Evolutionary conservation across 2,113 vertebrate species (phyloP).

Genomic region (Scytalopus superciliaris): DNA sequence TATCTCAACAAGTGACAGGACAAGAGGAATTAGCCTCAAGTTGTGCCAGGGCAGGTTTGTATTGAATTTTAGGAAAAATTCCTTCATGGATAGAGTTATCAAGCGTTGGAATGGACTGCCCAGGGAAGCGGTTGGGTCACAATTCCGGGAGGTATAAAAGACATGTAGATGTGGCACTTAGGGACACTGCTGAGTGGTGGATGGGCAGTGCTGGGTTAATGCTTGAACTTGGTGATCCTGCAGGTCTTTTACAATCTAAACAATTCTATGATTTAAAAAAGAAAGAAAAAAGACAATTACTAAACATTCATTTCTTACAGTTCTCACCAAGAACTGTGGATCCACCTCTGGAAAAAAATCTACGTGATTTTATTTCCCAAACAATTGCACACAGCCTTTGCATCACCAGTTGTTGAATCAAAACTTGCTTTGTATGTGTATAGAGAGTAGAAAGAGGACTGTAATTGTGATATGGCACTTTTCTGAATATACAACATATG

Average conservation of each 20-base stretch:
- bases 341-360: not conserved
- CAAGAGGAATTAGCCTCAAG: not conserved
- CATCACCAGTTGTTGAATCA: not conserved
- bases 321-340: not conserved
- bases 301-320: not conserved
- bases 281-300: too few species aligned
- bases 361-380: not conserved
- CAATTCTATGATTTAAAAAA: not conserved
- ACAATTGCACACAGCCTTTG: rapidly evolving
- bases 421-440: not conserved
- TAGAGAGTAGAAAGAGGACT: not conserved
- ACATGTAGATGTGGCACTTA: not conserved
- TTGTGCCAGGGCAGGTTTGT: not conserved
- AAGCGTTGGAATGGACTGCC: not conserved
- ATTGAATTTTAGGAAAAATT: not conserved
- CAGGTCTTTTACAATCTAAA: not conserved
- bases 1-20: not conserved
- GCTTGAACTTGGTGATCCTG: not conserved
- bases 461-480: not conserved
- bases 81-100: not conserved
- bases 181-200: not conserved
- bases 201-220: not conserved
- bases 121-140: not conserved
- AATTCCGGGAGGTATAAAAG: not conserved
- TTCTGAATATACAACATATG: not conserved